A percentile compares a stretch with the other conserved stretches of the same genome.
phyloP scores from a whole-genome alignment of 2,113 vertebrate genomes.

The Tachycineta bicolor region DNA sequence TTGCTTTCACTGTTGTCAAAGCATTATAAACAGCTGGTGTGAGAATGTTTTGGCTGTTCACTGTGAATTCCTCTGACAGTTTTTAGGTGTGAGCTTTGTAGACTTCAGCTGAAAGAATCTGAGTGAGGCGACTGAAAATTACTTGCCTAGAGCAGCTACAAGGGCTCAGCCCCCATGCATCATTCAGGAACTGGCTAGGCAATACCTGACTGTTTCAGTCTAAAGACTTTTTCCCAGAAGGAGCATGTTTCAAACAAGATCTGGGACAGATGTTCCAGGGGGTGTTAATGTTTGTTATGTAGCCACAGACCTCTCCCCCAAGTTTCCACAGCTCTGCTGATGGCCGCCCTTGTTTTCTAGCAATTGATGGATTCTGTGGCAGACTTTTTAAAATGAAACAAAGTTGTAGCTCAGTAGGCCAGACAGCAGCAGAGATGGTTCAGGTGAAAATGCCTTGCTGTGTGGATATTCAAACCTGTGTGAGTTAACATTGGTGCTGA shows the following conservation, averaged over 20 bases:
- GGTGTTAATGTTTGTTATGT: not conserved
- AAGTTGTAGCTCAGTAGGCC: conserved; percentile 16
- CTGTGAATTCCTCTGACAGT: conserved; percentile 30
- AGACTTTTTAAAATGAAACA: not conserved
- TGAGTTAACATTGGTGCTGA: not conserved
- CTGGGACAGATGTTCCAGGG: not conserved
- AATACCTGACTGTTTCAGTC: not conserved
- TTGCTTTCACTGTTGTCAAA: conserved; percentile 24
- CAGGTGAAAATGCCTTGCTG: conserved; percentile 16
- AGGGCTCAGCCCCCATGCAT: not conserved
- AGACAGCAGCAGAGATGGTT: conserved; percentile 31
- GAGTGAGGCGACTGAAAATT: conserved; percentile 2
- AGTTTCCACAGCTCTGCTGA: not conserved
- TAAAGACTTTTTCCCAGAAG: conserved; percentile 1
- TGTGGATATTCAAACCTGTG: not conserved
- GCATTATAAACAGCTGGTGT: conserved; percentile 37
- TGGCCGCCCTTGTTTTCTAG: not conserved
- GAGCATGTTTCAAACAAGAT: not conserved
- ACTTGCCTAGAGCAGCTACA: not conserved
- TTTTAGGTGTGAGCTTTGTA: not conserved
- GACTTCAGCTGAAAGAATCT: not conserved
- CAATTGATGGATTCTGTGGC: not conserved
- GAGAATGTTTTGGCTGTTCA: conserved; percentile 28
- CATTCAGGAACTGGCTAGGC: not conserved
- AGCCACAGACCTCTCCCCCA: not conserved